Base-by-base conservation (phyloP, 2,888 invertebrate genomes). In the Acleris literana region DNA sequence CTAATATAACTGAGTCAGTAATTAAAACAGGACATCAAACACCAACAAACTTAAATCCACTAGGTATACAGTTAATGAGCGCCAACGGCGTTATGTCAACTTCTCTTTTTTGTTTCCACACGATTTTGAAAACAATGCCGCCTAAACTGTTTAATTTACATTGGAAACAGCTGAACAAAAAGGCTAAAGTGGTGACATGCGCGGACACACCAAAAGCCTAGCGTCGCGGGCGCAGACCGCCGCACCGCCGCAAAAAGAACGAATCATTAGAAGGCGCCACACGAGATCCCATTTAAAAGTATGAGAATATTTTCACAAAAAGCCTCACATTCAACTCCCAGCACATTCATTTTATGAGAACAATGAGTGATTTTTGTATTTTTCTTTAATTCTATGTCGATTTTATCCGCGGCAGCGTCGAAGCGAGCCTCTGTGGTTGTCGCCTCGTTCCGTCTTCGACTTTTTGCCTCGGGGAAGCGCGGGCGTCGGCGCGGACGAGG, bases 331-430 rank as follows among this genome's bases (percentile, higher is more conserved):
- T 91, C 92, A 91, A 90, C 88, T 91, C 90, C 85, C 87, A 84
- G 91, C 92, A 92, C 92, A 92, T 92, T 92, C 91, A 92, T 92
- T 92, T 92, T 90, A 91, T 90, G 92, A 91, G 92, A 92, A 92
- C 92, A 92, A 92, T 92, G 92, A 92, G 88, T 90, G 90, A 92
- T 90, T 92, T 92, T 92, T 92, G 92, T 92, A 89, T 90, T 92
- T 92, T 87, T 87, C 86, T 92, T 92, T 92, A 89, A 87, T 91
- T 92, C 90, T 92, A 92, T 92, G 91, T 92, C 92, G 92, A 92
- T 92, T 91, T 91, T 91, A 91, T 92, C 90, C 90, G 84, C 81
- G 81, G 84, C 86, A 81, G 83, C 83, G 84, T 82, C 84, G 88
- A 88, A 84, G 87, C 87, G 85, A 90, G 86, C 80, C 87, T 76